These are phyloP conservation scores for Cephus pygmeus DNA, from an alignment of 2,888 invertebrate species.

Conservation along the genomic window DNA sequence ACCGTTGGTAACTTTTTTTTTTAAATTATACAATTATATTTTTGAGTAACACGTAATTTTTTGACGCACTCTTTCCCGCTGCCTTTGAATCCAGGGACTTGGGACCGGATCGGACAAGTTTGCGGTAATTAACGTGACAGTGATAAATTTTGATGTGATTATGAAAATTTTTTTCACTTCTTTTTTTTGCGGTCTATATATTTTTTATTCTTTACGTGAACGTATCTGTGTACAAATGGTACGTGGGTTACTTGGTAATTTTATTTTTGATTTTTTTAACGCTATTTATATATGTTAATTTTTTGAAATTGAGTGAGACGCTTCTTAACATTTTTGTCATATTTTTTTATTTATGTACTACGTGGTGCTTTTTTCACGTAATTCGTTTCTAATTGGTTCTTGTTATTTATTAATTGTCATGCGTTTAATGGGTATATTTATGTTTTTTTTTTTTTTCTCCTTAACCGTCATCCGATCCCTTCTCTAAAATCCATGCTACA, in stretches of 20 bases:
- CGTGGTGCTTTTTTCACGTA: background rate
- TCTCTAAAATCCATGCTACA: background rate
- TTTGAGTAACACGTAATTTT: background rate
- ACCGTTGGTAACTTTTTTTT: constrained; percentile 14
- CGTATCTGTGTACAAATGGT: too few relatives aligned
- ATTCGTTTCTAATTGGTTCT: background rate
- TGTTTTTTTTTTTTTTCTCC: background rate
- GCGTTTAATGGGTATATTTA: background rate
- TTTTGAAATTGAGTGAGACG: too few relatives aligned
- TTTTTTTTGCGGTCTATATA: background rate
- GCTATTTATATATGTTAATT: too few relatives aligned
- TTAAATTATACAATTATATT: background rate
- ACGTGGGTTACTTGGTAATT: too few relatives aligned
- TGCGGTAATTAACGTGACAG: constrained; percentile 59
- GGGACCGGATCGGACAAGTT: constrained; percentile 60
- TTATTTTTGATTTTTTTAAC: too few relatives aligned
- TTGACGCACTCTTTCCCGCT: constrained; percentile 33
- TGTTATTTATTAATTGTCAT: background rate
- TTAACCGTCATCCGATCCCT: background rate
- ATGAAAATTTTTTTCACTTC: background rate
- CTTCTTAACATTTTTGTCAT: too few relatives aligned
- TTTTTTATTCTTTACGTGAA: too few relatives aligned
- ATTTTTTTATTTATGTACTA: too few relatives aligned
- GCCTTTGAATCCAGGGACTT: constrained; percentile 52
- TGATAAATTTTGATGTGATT: background rate